Evolutionary conservation across 2,113 vertebrate species (phyloP), one percentile per base, ranked within the genome.

Genomic region (Halcyon senegalensis): DNA sequence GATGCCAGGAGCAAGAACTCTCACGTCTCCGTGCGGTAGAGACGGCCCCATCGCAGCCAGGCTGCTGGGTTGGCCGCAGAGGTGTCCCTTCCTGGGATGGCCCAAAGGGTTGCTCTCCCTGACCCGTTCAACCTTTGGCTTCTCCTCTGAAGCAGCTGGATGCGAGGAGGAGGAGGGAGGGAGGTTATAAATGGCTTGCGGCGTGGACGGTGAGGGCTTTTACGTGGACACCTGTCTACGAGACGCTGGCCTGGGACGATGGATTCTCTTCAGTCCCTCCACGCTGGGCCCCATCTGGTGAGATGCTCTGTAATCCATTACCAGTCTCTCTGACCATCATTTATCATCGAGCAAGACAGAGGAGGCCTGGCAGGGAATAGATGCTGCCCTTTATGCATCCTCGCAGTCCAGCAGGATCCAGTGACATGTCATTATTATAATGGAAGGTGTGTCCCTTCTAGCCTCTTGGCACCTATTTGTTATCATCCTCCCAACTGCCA

Each of bases 221-320:
- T 51, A 73, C 25, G 19, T 39, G 63, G 89, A 73, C 87, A 70
- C 87, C 94, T 86, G 92, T 90, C 90, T 43, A 2, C 19, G 10
- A 31, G 63, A 35, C 35, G 0, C 72, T 16, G 63, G 78, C 88
- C 68, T 31, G 96, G 94, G 82, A 30, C 72, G 16, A 56, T 75
- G 83, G 76, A 88, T 92, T 80, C 90, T 78, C 24, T 3, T 7
- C 75, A 14, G 43, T 35, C 41, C 50, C 63, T 24, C 0, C 93
- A 9, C 9, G 56, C 66, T 39, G 88, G 85, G 94, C 79, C 94
- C 56, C 92, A 94, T 75, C 96, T 96, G 96, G 35, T 72, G 92
- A 1, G 43, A 28, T 4, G 85, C 72, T 96, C 92, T 27, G 24
- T 25, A 48, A 89, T 86, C 93, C 92, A 84, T 96, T 84, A n/a